Conservation (phyloP, 2,888 invertebrate genomes). For the Taphrorychus bicolor region DNA sequence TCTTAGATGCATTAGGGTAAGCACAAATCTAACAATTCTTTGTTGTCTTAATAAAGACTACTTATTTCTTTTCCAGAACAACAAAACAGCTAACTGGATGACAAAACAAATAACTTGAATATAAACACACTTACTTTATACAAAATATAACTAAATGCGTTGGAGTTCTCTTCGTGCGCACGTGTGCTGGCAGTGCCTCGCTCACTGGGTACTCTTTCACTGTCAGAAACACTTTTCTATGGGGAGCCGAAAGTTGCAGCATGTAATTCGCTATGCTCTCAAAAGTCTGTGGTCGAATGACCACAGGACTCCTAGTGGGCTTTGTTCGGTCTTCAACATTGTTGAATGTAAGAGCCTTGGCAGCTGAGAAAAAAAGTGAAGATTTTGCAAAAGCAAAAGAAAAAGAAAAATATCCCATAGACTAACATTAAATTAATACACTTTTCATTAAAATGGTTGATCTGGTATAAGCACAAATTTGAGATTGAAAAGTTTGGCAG, state of each 20-base stretch:
- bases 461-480: no score
- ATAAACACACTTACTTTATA: neutral
- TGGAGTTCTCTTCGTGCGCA: neutral
- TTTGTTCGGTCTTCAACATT: neutral
- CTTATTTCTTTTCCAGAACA: neutral
- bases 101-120: neutral
- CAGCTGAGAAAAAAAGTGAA: no score
- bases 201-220: neutral
- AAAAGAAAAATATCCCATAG: no score
- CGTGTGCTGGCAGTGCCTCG: neutral
- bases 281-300: neutral
- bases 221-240: neutral
- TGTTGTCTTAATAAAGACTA: no score
- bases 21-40: no score
- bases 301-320: neutral
- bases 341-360: no score
- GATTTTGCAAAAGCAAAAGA: no score
- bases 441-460: no score
- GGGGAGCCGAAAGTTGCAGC: neutral
- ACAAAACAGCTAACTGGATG: neutral
- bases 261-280: neutral
- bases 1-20: no score
- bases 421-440: no score
- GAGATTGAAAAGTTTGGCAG: no score
- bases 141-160: neutral